Base-by-base conservation (phyloP, 2,888 invertebrate species). In the Odontocolon sp. region DNA sequence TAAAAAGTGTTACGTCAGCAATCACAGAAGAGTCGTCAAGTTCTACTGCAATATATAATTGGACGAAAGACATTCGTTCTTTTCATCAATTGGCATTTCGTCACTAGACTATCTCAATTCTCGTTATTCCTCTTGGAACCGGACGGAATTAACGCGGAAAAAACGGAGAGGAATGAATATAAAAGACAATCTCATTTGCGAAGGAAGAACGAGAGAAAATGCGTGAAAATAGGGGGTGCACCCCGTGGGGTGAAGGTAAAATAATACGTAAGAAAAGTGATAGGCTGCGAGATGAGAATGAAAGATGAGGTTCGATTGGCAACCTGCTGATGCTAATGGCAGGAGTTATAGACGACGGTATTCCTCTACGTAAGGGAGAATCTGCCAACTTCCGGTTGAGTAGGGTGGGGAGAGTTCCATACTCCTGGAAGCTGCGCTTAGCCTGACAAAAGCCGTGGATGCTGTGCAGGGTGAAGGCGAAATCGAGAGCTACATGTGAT, bases 401-500 rank as follows among this genome's bases (percentile, higher is more conserved):
- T 14, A n/a, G 21, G 9, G 16, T 31, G 3, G 5, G 18, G 8
- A 38, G 38, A 36, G 33, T 57, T 6, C 11, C 16, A 54, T 16
- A 28, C 16, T 47, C 40, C 33, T 9, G 11, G 18, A 42, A 42
- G 52, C 36, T 59, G 23, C 18, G 68, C 63, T 40, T 26, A 14
- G 50, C 8, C 40, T 16, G 11, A 36, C 47, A 40, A 16, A 52
- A 69, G 36, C 16, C 18, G 18, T 47, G 33, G 56, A 11, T 50
- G 38, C 33, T 36, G 50, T 11, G 36, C 33, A 47, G 14, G 23
- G 36, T 23, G 52, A n/a, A 40, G 28, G 54, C 11, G 56, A 33
- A 57, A 61, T 54, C 45, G 56, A 54, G 59, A 54, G 14, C 33
- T 36, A 26, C 56, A 54, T 70, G 69, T 80, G 78, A 80, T 80